phyloP scores from a whole-genome alignment of 1,140 invertebrate species.

The Globodera ellingtonae region DNA sequence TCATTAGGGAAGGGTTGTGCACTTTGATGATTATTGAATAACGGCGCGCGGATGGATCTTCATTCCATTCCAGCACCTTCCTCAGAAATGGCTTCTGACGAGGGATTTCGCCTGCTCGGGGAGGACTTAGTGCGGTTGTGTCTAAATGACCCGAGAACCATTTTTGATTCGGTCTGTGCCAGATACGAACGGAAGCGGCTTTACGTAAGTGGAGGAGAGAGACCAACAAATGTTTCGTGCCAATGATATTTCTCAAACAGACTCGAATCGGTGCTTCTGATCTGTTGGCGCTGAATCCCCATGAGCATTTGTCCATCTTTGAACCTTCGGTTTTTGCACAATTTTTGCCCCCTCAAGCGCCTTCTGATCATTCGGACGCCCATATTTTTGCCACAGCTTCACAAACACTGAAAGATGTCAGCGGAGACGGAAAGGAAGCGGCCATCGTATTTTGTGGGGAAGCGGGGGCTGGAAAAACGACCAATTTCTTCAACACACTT shows the following conservation, averaged over 20 bases:
- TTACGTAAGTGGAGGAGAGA: background rate
- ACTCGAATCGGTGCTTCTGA: background rate
- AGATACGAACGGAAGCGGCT: background rate
- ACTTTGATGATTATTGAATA: background rate
- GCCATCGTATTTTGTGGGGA: constrained; percentile 42
- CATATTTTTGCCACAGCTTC: constrained; percentile 24
- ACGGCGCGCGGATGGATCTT: background rate
- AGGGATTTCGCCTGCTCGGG: background rate
- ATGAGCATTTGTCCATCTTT: background rate
- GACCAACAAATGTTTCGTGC: background rate
- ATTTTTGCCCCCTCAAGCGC: background rate
- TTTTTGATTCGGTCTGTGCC: background rate
- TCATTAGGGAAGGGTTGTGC: background rate
- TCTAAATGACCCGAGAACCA: background rate
- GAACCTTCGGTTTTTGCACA: background rate
- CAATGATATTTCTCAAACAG: background rate
- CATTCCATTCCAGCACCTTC: background rate
- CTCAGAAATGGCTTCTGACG: background rate
- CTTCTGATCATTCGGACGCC: background rate
- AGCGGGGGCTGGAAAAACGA: constrained; percentile 45
- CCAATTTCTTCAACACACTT: constrained; percentile 41
- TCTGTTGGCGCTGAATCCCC: background rate
- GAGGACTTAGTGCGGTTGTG: background rate
- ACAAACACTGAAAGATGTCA: constrained; percentile 7
- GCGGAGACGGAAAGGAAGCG: constrained; percentile 12